Percentiles rank a stretch among this genome's conserved stretches.
These are phyloP conservation scores for Pipistrellus pipistrellus DNA, from an alignment of 2,797 vertebrate species.

Conservation along the genomic window DNA sequence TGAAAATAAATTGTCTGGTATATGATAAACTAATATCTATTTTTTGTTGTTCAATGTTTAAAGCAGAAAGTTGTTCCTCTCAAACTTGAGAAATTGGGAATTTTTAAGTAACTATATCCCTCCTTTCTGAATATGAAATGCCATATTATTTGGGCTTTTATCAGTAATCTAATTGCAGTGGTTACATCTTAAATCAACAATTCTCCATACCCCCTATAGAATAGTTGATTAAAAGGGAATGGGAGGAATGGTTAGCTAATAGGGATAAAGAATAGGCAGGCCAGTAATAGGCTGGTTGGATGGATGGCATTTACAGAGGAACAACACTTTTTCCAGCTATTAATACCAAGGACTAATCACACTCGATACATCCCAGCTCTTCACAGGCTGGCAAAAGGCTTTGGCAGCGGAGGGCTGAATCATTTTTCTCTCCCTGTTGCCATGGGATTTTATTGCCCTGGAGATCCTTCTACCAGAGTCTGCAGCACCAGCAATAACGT, in stretches of 20 bases:
- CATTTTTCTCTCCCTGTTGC: constrained; percentile 28
- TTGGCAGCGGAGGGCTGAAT: constrained; percentile 7
- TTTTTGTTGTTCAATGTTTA: constrained; percentile 8
- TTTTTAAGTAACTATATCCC: background rate
- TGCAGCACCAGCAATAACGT: background rate
- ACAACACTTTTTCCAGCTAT: background rate
- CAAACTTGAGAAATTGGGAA: background rate
- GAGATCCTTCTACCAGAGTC: constrained; percentile 11
- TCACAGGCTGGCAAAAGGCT: constrained; percentile 34
- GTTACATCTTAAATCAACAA: background rate
- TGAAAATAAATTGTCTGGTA: background rate
- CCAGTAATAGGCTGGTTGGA: background rate
- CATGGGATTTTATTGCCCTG: constrained; percentile 46
- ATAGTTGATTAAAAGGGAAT: background rate
- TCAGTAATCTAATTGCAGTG: constrained; percentile 20
- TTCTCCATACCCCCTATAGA: background rate
- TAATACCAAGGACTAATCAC: constrained; percentile 55
- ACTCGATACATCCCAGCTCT: background rate
- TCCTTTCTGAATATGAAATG: constrained; percentile 7
- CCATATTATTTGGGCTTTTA: background rate
- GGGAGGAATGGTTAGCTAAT: background rate
- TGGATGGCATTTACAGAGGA: background rate
- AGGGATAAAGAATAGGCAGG: background rate
- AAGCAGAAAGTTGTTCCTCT: background rate
- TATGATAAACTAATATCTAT: background rate